Evolutionary conservation across 2,888 invertebrate species (phyloP).

Genomic region (Leptinotarsa tumamoca): DNA sequence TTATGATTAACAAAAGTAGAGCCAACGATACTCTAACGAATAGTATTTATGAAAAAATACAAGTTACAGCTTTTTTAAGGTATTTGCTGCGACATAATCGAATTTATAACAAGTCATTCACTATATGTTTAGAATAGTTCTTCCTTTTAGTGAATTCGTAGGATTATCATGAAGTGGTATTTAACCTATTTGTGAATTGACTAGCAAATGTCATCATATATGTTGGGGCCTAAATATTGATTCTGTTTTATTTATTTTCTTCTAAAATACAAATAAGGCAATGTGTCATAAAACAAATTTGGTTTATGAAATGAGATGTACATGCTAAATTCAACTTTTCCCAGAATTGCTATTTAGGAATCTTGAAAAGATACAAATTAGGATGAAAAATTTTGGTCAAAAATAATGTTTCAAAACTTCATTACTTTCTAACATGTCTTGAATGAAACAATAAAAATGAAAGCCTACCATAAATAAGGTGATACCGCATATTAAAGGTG

Average conservation of each 20-base stretch:
- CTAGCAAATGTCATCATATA: conserved; percentile 51
- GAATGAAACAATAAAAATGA: too few relatives aligned
- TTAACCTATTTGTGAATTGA: conserved; percentile 63
- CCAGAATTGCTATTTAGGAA: too few relatives aligned
- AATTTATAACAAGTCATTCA: conserved; percentile 63
- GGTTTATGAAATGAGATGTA: neutral
- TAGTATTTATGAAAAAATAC: conserved; percentile 47
- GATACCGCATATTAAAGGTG: too few relatives aligned
- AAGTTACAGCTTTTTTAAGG: conserved; percentile 58
- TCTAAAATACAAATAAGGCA: neutral
- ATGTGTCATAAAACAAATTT: neutral
- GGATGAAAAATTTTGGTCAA: neutral
- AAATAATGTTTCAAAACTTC: neutral
- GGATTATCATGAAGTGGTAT: conserved; percentile 49
- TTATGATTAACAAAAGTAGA: conserved; percentile 23
- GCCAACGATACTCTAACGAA: conserved; percentile 52
- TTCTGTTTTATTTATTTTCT: neutral
- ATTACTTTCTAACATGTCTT: too few relatives aligned
- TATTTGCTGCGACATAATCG: conserved; percentile 63
- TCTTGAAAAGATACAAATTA: too few relatives aligned
- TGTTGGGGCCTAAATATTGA: conserved; percentile 51
- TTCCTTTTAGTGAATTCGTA: conserved; percentile 63
- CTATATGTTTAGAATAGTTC: conserved; percentile 63
- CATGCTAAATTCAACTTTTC: too few relatives aligned
- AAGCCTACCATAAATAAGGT: too few relatives aligned